Conservation (phyloP, 2,797 vertebrate species). For the Gymnothorax reevesii region DNA sequence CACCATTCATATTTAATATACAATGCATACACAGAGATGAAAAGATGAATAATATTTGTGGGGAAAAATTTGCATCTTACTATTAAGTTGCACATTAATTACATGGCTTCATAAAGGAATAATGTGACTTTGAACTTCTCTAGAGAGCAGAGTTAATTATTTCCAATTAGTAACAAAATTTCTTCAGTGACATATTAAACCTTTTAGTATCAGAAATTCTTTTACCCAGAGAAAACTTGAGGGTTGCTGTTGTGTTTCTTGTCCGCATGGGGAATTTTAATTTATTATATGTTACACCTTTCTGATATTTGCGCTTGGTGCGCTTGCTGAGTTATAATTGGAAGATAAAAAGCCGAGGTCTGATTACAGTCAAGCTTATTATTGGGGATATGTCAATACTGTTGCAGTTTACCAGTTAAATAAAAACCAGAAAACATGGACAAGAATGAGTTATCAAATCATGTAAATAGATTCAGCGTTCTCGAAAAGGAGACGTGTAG, state of each 20-base stretch:
- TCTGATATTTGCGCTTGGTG: not conserved
- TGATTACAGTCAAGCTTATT: constrained; percentile 12
- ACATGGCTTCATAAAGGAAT: constrained; percentile 61
- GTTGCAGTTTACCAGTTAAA: not conserved
- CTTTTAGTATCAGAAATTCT: constrained; percentile 35
- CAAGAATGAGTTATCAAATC: not conserved
- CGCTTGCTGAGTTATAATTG: not conserved
- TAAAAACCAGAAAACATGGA: constrained; percentile 6
- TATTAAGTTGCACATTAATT: constrained; percentile 71
- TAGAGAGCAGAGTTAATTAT: constrained; percentile 64
- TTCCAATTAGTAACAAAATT: constrained; percentile 65
- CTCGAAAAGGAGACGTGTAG: not conserved
- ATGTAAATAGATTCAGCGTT: not conserved
- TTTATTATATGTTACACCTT: constrained; percentile 17
- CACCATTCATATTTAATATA: constrained; percentile 72
- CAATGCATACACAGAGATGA: constrained; percentile 58
- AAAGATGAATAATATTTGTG: constrained; percentile 63
- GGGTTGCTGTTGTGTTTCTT: constrained; percentile 13
- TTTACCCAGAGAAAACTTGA: constrained; percentile 25
- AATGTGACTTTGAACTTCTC: constrained; percentile 57
- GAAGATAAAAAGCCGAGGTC: not conserved
- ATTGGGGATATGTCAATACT: not conserved
- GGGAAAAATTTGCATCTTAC: constrained; percentile 61
- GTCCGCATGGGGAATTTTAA: constrained; percentile 1
- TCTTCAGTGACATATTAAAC: constrained; percentile 50